Evolutionary conservation across 2,888 invertebrate genomes (phyloP).

Genomic region (Eustalomyia histrio): DNA sequence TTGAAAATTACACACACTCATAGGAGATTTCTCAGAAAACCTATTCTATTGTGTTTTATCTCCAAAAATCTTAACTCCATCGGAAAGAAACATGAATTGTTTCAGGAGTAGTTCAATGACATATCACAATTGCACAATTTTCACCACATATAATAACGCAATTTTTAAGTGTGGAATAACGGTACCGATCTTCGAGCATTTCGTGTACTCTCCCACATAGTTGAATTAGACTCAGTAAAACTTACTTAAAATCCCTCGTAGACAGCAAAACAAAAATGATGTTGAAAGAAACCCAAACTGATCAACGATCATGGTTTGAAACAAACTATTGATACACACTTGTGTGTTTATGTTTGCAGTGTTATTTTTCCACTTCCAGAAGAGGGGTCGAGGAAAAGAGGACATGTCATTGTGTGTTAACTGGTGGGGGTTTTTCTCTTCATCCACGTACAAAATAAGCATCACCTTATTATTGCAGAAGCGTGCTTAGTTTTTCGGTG

Average conservation of each 20-base stretch:
- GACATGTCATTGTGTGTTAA: slow-evolving; percentile 7
- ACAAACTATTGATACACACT: slow-evolving; percentile 48
- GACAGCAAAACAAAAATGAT: neutral
- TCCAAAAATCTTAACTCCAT: no score
- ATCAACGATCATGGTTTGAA: slow-evolving; percentile 41
- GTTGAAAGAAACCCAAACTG: slow-evolving; percentile 21
- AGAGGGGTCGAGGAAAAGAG: neutral
- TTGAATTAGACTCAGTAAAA: no score
- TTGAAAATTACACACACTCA: neutral
- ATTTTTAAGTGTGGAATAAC: no score
- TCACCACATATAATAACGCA: no score
- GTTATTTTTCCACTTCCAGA: slow-evolving; percentile 1
- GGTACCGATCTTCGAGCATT: no score
- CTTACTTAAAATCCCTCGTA: neutral
- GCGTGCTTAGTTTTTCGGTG: slow-evolving; percentile 65
- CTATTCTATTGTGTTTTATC: no score
- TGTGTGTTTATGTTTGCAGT: slow-evolving; percentile 20
- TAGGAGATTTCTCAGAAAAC: no score
- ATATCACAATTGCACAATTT: no score
- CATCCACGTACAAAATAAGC: slow-evolving; percentile 61
- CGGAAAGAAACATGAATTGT: no score
- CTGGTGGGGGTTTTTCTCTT: slow-evolving; percentile 19
- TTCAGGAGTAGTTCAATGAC: no score
- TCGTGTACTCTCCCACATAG: no score
- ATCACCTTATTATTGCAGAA: slow-evolving; percentile 62